Evolutionary conservation across 2,888 invertebrate species (phyloP).

Genomic region (Apodemia mormo): DNA sequence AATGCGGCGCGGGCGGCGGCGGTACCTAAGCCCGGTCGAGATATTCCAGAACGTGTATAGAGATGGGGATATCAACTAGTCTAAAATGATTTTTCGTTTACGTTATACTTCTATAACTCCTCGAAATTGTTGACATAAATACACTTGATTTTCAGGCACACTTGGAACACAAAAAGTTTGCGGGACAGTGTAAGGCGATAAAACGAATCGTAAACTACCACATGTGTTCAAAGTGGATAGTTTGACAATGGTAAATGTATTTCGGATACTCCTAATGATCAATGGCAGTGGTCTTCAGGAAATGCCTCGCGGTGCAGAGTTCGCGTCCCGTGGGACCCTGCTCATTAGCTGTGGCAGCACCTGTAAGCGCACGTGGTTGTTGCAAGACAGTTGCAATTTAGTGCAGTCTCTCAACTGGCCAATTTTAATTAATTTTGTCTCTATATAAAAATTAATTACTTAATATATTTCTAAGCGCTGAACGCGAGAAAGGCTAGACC

Average conservation of each 20-base stretch:
- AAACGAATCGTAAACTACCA: background rate
- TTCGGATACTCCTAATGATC: conserved; percentile 52
- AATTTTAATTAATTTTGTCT: background rate
- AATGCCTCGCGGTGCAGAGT: conserved; percentile 58
- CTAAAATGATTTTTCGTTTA: too few species aligned
- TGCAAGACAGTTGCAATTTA: conserved; percentile 3
- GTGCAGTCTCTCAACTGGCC: conserved; percentile 11
- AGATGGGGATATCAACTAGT: too few species aligned
- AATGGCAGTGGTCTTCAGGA: conserved; percentile 49
- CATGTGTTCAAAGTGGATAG: background rate
- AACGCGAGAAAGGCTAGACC: too few species aligned
- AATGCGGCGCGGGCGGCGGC: too few species aligned
- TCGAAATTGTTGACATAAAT: too few species aligned
- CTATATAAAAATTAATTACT: too few species aligned
- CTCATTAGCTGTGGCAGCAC: conserved; percentile 46
- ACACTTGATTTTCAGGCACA: too few species aligned
- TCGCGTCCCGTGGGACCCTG: conserved; percentile 67
- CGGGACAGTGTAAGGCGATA: too few species aligned
- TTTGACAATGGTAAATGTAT: conserved; percentile 45
- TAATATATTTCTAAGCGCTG: too few species aligned
- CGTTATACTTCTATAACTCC: background rate
- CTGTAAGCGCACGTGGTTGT: conserved; percentile 61
- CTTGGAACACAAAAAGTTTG: too few species aligned
- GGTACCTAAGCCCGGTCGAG: too few species aligned
- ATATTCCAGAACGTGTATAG: too few species aligned